Conservation (phyloP, 2,113 vertebrate genomes). For the Rissa tridactyla region DNA sequence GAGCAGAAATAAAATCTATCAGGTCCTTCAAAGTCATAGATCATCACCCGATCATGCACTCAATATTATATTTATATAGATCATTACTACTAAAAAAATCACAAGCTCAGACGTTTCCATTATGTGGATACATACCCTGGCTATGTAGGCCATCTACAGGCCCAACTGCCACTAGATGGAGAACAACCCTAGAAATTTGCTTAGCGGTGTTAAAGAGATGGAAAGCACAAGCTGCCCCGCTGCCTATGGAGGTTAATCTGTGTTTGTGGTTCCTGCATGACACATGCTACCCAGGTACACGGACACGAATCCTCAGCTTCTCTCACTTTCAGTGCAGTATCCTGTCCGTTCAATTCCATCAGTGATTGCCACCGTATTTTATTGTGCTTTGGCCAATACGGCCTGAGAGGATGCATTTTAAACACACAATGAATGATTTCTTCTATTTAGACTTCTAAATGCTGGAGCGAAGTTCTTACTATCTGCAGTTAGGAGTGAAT, state of each 20-base stretch:
- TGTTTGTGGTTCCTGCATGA: background rate
- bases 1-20: background rate
- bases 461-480: background rate
- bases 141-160: background rate
- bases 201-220: background rate
- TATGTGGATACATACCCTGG: background rate
- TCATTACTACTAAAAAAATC: background rate
- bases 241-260: background rate
- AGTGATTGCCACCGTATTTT: background rate
- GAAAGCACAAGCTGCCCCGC: background rate
- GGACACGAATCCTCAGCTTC: background rate
- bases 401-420: background rate
- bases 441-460: background rate
- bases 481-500: background rate
- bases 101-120: background rate
- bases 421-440: background rate
- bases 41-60: background rate
- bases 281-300: background rate
- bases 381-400: background rate
- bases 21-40: background rate
- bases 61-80: background rate
- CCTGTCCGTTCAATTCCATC: background rate
- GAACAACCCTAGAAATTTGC: background rate
- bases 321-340: background rate
- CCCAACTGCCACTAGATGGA: background rate